Evolutionary conservation across 2,113 vertebrate species (phyloP).

Genomic region (Syngnathoides biaculeatus): DNA sequence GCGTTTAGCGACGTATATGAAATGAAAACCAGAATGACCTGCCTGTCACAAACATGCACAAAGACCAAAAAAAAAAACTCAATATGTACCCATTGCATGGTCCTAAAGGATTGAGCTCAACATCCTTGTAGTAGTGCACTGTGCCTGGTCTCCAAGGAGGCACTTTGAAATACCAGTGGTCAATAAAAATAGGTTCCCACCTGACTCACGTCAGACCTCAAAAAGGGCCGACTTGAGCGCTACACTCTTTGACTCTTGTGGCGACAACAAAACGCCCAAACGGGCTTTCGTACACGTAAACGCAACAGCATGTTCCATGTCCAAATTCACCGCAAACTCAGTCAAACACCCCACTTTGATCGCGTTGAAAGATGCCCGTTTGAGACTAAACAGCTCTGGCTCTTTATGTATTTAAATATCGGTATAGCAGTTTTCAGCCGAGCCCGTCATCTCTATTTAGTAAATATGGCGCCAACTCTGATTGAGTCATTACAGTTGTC

Average conservation of each 20-base stretch:
- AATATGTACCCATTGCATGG: neutral
- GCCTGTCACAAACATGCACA: neutral
- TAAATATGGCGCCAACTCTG: too few relatives aligned
- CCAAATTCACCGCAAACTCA: constrained; percentile 1
- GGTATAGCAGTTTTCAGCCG: neutral
- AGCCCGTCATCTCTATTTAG: neutral
- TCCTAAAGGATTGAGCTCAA: too few relatives aligned
- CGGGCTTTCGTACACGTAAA: neutral
- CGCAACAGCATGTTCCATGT: constrained; percentile 20
- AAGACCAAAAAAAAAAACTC: neutral
- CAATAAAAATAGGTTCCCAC: constrained; percentile 12
- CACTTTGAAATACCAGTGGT: neutral
- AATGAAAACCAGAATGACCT: neutral
- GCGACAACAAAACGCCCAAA: constrained; percentile 28
- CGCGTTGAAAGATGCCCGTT: neutral
- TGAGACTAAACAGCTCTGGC: neutral
- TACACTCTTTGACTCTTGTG: constrained; percentile 41
- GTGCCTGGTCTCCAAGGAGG: neutral
- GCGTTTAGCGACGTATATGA: neutral
- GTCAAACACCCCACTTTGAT: neutral
- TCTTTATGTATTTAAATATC: constrained; percentile 1
- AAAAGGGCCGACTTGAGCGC: constrained; percentile 53
- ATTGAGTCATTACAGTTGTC: too few relatives aligned
- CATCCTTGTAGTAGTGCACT: too few relatives aligned
- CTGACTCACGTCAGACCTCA: constrained; percentile 29